Evolutionary conservation across 2,888 invertebrate species (phyloP), one percentile per base, ranked within the genome.

Genomic region (Oscheius sp.): DNA sequence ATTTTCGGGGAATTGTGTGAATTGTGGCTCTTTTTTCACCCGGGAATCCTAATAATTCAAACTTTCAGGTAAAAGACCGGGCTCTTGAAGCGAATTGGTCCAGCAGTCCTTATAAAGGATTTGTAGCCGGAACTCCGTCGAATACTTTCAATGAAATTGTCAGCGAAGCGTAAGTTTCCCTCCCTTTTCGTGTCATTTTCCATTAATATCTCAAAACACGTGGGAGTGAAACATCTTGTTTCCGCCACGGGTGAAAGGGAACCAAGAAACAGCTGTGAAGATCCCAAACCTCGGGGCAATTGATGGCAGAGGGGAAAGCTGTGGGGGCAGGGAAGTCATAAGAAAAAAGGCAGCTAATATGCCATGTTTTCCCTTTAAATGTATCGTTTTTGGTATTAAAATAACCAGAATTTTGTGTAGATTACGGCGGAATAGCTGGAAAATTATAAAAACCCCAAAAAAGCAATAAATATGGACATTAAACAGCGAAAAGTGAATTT

Each of bases 141-240:
- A 69, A 63, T 49, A 82, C 82, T 21, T 82, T 76, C 73, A 72
- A 74, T 27, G 80, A 82, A 61, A 73, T 82, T 69, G 80, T 82
- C 52, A 76, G 75, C 21, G 76, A 74, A 27, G 79, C 82, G 80
- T 82, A 12, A 61, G 82, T 76, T 61, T 43, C 21, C 21, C 27
- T 3, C n/a, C n/a, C 7, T n/a, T 27, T 58, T 58, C 27, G 2
- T 13, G 3, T 35, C 35, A 35, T 6, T 3, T 27, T 58, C 2
- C n/a, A 58, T 27, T 27, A 58, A 55, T 55, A 13, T 16, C 3
- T 58, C 25, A 12, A 58, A 35, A 35, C 35, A 35, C 35, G 35
- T 35, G 35, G 61, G 61, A 61, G 61, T 61, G 61, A 43, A 43
- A 41, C 61, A 61, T 1, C 43, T 43, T 41, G 43, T 45, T 41